Conservation (phyloP, 2,113 vertebrate genomes). For the Phyllostomus hastatus region DNA sequence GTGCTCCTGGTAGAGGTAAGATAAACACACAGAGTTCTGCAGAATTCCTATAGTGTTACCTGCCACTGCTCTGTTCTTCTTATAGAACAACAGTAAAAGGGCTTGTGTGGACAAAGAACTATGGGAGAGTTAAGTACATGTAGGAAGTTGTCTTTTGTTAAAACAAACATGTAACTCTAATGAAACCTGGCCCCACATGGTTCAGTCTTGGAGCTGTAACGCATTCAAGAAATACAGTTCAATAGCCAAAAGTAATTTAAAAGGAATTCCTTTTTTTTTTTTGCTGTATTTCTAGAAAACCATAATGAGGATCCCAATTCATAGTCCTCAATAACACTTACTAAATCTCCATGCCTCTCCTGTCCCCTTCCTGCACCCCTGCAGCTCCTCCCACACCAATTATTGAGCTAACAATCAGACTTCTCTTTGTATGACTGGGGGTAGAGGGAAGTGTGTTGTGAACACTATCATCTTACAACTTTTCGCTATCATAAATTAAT, state of each 20-base stretch:
- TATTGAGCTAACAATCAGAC: not conserved
- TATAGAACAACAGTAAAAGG: not conserved
- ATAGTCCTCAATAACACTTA: not conserved
- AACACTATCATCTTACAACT: not conserved
- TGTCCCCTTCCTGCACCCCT: not conserved
- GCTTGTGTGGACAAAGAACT: not conserved
- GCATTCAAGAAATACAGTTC: constrained; percentile 16
- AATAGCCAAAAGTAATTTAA: constrained; percentile 35
- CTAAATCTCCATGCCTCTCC: not conserved
- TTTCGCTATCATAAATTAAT: not conserved
- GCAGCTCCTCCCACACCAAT: not conserved
- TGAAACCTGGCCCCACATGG: not conserved
- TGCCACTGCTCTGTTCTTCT: not conserved
- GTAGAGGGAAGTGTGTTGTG: not conserved
- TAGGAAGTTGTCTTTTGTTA: not conserved
- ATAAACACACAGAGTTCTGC: not conserved
- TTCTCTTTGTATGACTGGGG: not conserved
- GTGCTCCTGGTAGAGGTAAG: not conserved
- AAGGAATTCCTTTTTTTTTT: constrained; percentile 3
- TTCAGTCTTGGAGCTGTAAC: not conserved
- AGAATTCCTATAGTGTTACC: not conserved
- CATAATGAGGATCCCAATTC: not conserved
- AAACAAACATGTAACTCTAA: not conserved
- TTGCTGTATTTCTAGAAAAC: constrained; percentile 36
- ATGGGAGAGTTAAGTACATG: not conserved